These are phyloP conservation scores for Temnothorax longispinosus DNA, from an alignment of 1,140 invertebrate genomes.

Conservation along the genomic window DNA sequence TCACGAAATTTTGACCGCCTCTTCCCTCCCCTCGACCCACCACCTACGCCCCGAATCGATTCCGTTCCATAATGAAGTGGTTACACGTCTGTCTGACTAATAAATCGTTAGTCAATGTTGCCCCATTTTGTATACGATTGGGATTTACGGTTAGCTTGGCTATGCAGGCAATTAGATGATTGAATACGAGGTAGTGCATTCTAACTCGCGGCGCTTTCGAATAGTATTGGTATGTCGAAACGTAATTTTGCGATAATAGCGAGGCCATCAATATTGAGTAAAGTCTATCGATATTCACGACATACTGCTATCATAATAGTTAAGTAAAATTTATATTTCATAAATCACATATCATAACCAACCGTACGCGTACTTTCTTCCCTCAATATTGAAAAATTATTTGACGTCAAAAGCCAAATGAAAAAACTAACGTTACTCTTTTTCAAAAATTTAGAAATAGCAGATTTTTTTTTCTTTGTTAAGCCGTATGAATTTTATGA, in stretches of 20 bases:
- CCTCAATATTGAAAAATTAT: neutral
- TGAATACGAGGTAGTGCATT: slow-evolving; percentile 54
- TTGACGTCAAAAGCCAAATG: neutral
- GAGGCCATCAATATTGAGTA: slow-evolving; percentile 1
- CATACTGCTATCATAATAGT: neutral
- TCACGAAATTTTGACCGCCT: slow-evolving; percentile 44
- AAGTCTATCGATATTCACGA: neutral
- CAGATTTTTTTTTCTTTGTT: slow-evolving; percentile 24
- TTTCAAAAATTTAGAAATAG: neutral
- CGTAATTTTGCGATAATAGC: slow-evolving; percentile 47
- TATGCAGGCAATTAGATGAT: slow-evolving; percentile 58
- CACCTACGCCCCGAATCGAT: neutral
- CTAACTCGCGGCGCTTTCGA: slow-evolving; percentile 50
- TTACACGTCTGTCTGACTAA: slow-evolving; percentile 64
- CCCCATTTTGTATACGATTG: slow-evolving; percentile 61
- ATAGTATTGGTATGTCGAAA: slow-evolving; percentile 21
- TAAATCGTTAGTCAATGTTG: slow-evolving; percentile 68
- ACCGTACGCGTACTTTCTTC: neutral
- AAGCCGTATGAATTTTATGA: neutral
- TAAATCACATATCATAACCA: neutral
- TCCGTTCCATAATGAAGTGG: slow-evolving; percentile 64
- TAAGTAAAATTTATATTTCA: slow-evolving; percentile 3
- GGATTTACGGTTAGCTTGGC: slow-evolving; percentile 62
- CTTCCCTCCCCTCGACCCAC: neutral
- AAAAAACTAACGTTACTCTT: neutral